These are phyloP conservation scores for Bombus polaris DNA, from an alignment of 1,140 invertebrate genomes.

Conservation along the genomic window DNA sequence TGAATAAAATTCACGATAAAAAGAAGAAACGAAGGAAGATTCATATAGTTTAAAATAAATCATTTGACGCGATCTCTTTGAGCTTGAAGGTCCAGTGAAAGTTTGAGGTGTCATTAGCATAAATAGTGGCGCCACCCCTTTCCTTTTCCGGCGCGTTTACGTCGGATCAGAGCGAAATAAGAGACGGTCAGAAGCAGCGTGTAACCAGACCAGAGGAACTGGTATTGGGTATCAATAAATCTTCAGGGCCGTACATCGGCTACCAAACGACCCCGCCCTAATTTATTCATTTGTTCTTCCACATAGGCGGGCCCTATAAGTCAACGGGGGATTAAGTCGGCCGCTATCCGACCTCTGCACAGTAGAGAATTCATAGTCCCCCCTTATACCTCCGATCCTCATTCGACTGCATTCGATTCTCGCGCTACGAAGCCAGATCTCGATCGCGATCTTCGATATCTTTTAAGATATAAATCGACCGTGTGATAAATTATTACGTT, in stretches of 20 bases:
- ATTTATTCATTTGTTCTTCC: constrained; percentile 79
- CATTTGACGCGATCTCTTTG: no score
- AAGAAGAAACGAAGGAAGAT: no score
- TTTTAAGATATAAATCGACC: not conserved
- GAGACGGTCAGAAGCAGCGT: constrained; percentile 32
- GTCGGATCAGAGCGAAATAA: constrained; percentile 12
- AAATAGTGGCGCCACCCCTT: constrained; percentile 63
- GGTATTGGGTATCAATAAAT: constrained; percentile 74
- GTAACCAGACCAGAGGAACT: constrained; percentile 58
- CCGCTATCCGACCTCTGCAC: constrained; percentile 49
- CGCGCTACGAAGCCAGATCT: constrained; percentile 33
- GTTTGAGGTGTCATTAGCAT: constrained; percentile 57
- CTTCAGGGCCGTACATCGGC: constrained; percentile 72
- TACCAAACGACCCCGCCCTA: constrained; percentile 76
- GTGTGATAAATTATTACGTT: constrained; percentile 49
- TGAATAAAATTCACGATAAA: no score
- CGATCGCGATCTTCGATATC: constrained; percentile 53
- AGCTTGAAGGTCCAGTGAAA: not conserved
- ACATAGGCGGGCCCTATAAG: constrained; percentile 73
- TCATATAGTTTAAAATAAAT: no score
- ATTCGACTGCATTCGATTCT: constrained; percentile 15
- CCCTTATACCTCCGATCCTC: constrained; percentile 36
- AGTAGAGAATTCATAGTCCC: constrained; percentile 44
- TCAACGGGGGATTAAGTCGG: constrained; percentile 74
- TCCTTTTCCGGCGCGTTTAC: constrained; percentile 23